phyloP scores from a whole-genome alignment of 2,113 vertebrate species.

The Suncus etruscus region DNA sequence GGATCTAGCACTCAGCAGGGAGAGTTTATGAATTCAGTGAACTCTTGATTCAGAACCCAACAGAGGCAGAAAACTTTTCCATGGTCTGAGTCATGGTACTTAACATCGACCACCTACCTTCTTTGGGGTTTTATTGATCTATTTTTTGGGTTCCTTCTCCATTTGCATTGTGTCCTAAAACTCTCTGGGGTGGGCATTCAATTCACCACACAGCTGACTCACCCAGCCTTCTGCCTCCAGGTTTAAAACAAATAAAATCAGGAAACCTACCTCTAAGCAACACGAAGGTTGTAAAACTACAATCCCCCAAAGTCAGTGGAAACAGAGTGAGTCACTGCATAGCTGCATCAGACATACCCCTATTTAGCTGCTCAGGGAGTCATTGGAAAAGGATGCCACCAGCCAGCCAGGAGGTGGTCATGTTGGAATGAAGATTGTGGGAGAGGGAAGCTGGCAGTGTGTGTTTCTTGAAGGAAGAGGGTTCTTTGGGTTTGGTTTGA shows the following conservation, averaged over 20 bases:
- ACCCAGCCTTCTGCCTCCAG: constrained; percentile 61
- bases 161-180: constrained; percentile 63
- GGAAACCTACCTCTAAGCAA: constrained; percentile 61
- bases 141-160: constrained; percentile 5
- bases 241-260: constrained; percentile 71
- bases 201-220: constrained; percentile 70
- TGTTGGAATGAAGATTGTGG: fast-evolving
- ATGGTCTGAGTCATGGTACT: constrained; percentile 20
- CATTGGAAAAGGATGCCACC: background rate
- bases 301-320: constrained; percentile 59
- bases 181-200: constrained; percentile 45
- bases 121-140: constrained; percentile 12
- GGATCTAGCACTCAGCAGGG: background rate
- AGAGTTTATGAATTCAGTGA: background rate
- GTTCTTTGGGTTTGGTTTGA: background rate
- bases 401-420: background rate
- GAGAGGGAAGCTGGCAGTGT: no score
- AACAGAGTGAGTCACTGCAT: constrained; percentile 55
- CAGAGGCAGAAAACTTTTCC: background rate
- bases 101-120: constrained; percentile 7
- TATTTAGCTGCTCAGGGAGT: background rate
- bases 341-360: constrained; percentile 20
- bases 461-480: background rate
- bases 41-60: background rate
- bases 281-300: constrained; percentile 50